phyloP scores from a whole-genome alignment of 2,888 invertebrate genomes.

The Zaprionus bogoriensis region DNA sequence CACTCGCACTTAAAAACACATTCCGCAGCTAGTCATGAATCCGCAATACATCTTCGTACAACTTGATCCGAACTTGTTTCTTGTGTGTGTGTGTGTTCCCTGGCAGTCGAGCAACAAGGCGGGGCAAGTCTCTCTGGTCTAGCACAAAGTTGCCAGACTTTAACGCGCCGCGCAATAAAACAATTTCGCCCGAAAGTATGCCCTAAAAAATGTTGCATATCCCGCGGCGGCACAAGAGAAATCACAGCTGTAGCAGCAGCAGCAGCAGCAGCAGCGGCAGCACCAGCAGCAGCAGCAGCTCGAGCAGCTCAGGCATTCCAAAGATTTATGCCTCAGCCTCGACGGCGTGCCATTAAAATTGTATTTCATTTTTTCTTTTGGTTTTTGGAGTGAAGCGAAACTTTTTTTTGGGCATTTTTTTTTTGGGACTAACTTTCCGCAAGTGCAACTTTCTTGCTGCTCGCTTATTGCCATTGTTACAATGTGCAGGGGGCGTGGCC shows the following conservation, averaged over 20 bases:
- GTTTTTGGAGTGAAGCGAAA: constrained; percentile 1
- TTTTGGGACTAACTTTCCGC: constrained; percentile 20
- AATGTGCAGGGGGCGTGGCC: constrained; percentile 31
- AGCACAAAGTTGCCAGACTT: constrained; percentile 21
- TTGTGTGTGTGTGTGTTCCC: no score
- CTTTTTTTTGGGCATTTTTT: constrained; percentile 18
- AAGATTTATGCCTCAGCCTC: constrained; percentile 52
- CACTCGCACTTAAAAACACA: constrained; percentile 5
- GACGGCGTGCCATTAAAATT: constrained; percentile 45
- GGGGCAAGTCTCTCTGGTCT: background rate
- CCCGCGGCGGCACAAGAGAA: constrained; percentile 34
- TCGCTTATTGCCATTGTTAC: constrained; percentile 27
- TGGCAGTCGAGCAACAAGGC: no score
- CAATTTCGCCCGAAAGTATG: constrained; percentile 28
- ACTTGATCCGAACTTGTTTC: background rate
- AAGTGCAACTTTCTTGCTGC: background rate
- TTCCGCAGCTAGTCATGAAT: background rate
- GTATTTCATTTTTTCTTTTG: constrained; percentile 40
- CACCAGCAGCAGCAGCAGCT: background rate
- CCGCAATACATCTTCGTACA: constrained; percentile 15
- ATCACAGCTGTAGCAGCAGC: constrained; percentile 34
- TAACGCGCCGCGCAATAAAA: constrained; percentile 44
- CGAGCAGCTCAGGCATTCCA: constrained; percentile 21
- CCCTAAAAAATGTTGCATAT: constrained; percentile 37
- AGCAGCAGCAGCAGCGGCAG: background rate